phyloP scores from a whole-genome alignment of 2,888 invertebrate species.

The Priocnemis perturbator region DNA sequence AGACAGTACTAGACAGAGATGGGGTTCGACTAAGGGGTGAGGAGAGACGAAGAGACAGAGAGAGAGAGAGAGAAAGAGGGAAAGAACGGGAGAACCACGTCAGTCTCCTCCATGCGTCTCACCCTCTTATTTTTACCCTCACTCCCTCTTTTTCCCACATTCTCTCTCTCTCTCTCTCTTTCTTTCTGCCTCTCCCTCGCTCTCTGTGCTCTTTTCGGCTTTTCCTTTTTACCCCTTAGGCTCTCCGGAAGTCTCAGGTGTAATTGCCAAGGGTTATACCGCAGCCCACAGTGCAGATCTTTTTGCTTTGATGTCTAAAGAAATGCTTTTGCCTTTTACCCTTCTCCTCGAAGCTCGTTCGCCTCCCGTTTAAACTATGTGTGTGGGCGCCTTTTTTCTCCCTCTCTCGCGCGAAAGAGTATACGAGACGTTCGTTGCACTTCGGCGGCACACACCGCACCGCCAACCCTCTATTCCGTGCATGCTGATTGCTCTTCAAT shows the following conservation, averaged over 20 bases:
- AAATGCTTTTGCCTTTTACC: slow-evolving; percentile 34
- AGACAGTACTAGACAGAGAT: slow-evolving; percentile 20
- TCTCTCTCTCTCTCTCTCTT: not conserved
- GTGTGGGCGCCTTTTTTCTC: not conserved
- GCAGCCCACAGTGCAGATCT: slow-evolving; percentile 38
- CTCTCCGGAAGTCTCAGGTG: slow-evolving; percentile 37
- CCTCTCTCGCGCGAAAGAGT: no score
- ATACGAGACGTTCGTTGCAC: no score
- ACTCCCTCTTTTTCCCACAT: not conserved
- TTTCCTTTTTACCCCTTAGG: not conserved
- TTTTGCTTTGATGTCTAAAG: slow-evolving; percentile 60
- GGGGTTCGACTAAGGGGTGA: not conserved
- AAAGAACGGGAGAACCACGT: slow-evolving; percentile 1
- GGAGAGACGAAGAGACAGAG: not conserved
- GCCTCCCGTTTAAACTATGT: not conserved
- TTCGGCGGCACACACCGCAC: not conserved
- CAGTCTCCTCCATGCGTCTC: no score
- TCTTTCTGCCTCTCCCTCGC: slow-evolving; percentile 7
- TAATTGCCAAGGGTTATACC: slow-evolving; percentile 52
- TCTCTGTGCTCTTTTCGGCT: slow-evolving; percentile 5
- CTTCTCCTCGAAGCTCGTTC: no score
- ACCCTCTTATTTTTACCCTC: no score
- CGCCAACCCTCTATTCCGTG: not conserved
- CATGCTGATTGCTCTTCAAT: no score
- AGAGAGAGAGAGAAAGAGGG: slow-evolving; percentile 6